These are phyloP conservation scores for Herpetotheres cachinnans DNA, from an alignment of 2,113 vertebrate species.

Conservation along the genomic window DNA sequence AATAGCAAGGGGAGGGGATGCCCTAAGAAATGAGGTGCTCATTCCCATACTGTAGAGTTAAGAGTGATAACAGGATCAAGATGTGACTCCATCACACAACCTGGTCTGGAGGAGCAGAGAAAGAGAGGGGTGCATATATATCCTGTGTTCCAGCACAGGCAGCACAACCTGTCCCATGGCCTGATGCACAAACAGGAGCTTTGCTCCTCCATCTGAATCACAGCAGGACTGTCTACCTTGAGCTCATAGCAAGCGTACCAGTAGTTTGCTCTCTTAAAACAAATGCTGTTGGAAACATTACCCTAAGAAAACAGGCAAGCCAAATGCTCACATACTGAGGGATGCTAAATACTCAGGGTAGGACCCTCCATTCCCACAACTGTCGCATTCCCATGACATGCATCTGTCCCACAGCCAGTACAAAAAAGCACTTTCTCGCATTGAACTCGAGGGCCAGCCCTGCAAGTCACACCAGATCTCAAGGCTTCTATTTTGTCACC, in stretches of 20 bases:
- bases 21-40: neutral
- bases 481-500: neutral
- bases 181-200: neutral
- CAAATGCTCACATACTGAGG: neutral
- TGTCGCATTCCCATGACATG: neutral
- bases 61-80: neutral
- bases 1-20: neutral
- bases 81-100: neutral
- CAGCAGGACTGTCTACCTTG: neutral
- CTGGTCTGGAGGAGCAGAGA: neutral
- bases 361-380: neutral
- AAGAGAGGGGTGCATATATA: neutral
- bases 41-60: neutral
- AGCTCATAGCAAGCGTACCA: neutral
- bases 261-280: neutral
- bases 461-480: neutral
- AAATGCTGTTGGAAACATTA: neutral
- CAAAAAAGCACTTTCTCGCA: accelerated
- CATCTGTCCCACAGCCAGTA: neutral
- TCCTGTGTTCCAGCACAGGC: neutral
- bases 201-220: neutral
- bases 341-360: neutral
- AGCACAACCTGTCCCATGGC: neutral
- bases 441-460: accelerated
- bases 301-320: neutral